Base-by-base conservation (phyloP, 2,797 vertebrate species). In the Erpetoichthys calabaricus region DNA sequence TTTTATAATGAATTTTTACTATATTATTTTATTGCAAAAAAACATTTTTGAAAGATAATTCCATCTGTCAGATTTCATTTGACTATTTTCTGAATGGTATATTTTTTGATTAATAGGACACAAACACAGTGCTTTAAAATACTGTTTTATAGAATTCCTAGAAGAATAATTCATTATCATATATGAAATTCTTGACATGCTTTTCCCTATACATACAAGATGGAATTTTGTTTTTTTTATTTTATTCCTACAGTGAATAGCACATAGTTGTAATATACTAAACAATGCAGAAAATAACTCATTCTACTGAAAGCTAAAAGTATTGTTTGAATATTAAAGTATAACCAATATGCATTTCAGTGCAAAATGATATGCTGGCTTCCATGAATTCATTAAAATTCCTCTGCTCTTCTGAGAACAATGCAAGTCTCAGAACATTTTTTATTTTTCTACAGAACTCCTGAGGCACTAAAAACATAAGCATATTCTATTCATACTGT, bases 251-350 rank as follows among this genome's bases (percentile, higher is more conserved):
- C 47, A 49, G 47, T 49, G 47, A 7, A 5, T 49, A 7, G 7
- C 47, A 49, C 7, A 49, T 9, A 49, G 47, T 25, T 25, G 25
- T 25, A 25, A 25, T 25, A 25, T 25, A 25, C 25, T 25, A 25
- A 25, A 25, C 25, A 25, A 25, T 25, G 25, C 25, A 8, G 5
- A 6, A 53, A n/a, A 5, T 53, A 3, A 54, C 25, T 5, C 52
- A 54, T 54, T n/a, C 52, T 9, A 41, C 7, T 42, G 8, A 41
- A 57, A 42, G 25, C 45, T 7, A 50, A 57, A 46, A 57, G 63
- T 60, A 59, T 73, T 75, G 71, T 65, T 83, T 63, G 71, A 64
- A 75, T 77, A 72, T 68, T 77, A 62, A 58, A n/a, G 63, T 55
- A 46, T 68, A 60, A 66, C 70, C 63, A 51, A 69, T 65, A 63